Conservation (phyloP, 2,888 invertebrate genomes). For the Drosophila histrio region DNA sequence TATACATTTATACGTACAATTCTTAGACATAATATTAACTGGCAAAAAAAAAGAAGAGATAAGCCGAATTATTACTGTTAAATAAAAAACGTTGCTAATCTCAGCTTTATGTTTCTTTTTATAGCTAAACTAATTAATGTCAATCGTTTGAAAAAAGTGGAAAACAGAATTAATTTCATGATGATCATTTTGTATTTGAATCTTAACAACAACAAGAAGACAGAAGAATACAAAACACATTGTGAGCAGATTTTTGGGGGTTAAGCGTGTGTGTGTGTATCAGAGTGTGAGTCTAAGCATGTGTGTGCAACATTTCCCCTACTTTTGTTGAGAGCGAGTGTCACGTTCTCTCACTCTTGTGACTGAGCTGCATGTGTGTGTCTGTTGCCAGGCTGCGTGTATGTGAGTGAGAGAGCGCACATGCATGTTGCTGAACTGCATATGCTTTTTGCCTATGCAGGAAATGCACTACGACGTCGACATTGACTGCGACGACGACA, state of each 20-base stretch:
- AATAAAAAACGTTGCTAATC: slow-evolving; percentile 21
- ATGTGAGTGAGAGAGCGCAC: slow-evolving; percentile 34
- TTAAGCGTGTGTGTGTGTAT: slow-evolving; percentile 14
- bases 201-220: slow-evolving; percentile 5
- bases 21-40: not conserved
- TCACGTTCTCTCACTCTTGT: slow-evolving; percentile 25
- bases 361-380: slow-evolving; percentile 6
- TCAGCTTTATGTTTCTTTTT: slow-evolving; percentile 24
- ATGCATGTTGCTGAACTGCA: slow-evolving; percentile 61
- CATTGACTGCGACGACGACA: slow-evolving; percentile 4
- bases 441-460: slow-evolving; percentile 54
- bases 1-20: not conserved
- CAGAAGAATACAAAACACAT: slow-evolving; percentile 1
- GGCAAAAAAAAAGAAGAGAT: not conserved
- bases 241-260: slow-evolving; percentile 1
- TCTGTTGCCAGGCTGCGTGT: not conserved
- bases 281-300: slow-evolving; percentile 25
- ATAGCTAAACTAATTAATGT: slow-evolving; percentile 42
- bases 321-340: slow-evolving; percentile 65
- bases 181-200: slow-evolving; percentile 33
- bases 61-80: not conserved
- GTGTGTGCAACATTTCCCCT: slow-evolving; percentile 74
- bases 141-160: slow-evolving; percentile 14
- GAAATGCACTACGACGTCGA: slow-evolving; percentile 58
- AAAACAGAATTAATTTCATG: slow-evolving; percentile 9